phyloP scores from a whole-genome alignment of 2,888 invertebrate species.

The Belgica antarctica region DNA sequence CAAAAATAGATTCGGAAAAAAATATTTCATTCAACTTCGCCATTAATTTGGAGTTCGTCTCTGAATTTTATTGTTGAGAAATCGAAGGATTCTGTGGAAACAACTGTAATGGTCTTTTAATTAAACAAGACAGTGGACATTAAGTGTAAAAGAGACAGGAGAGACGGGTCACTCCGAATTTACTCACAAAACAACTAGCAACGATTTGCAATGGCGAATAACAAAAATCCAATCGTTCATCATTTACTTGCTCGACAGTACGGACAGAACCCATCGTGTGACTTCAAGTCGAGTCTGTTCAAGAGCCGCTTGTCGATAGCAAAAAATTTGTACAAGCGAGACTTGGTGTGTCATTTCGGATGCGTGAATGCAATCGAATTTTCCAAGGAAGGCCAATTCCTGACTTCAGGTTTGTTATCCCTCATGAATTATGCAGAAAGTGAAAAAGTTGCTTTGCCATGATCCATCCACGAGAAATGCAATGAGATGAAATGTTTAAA shows the following conservation, averaged over 20 bases:
- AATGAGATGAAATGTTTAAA: too few species aligned
- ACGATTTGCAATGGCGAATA: not conserved
- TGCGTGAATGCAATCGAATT: conserved; percentile 97
- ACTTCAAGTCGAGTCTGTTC: conserved; percentile 48
- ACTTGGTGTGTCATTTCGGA: conserved; percentile 86
- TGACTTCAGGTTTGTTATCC: conserved; percentile 79
- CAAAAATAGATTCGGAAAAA: not conserved
- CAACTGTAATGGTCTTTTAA: not conserved
- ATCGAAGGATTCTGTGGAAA: not conserved
- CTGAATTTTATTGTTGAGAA: not conserved
- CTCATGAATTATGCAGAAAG: too few species aligned
- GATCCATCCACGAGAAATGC: too few species aligned
- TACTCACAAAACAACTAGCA: not conserved
- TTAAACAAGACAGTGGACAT: too few species aligned
- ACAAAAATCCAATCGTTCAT: not conserved
- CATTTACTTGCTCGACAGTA: conserved; percentile 12
- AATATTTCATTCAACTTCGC: not conserved
- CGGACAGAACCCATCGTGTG: not conserved
- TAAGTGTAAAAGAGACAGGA: not conserved
- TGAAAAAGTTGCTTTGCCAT: too few species aligned
- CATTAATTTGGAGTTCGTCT: conserved; percentile 12
- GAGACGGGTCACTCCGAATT: not conserved
- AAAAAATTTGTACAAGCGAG: conserved; percentile 75
- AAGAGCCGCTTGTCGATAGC: conserved; percentile 64
- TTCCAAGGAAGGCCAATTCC: conserved; percentile 75